Base-by-base conservation (phyloP, 2,797 vertebrate species). In the Acridotheres tristis region DNA sequence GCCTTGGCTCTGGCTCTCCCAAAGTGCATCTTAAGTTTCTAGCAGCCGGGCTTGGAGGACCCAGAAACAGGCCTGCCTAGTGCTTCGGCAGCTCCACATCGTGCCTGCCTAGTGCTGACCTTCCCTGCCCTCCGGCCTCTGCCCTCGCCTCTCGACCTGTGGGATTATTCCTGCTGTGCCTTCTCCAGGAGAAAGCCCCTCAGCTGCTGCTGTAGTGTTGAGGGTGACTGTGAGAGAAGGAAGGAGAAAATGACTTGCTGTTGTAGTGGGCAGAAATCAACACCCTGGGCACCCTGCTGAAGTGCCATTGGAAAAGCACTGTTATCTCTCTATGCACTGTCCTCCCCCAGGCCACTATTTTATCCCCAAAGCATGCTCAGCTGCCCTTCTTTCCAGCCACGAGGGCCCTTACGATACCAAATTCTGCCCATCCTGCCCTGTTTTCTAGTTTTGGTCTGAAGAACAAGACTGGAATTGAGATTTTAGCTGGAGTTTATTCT, bases 21-120 rank as follows among this genome's bases (percentile, higher is more conserved):
- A 93, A 87, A 95, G 90, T 58, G 93, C 82, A 3, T 95, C 93
- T 97, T 96, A 94, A 88, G 75, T 97, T 97, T 97, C 97, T 89
- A 65, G 73, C 82, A 79, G 94, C 86, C 83, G 7, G 69, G 66
- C 57, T 91, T 91, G 54, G 54, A 61, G 76, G 82, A 94, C 86
- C 67, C 90, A 79, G 88, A 78, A 95, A 42, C 66, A 94, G 95
- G 93, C 63, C 59, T 95, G n/a, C n/a, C n/a, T n/a, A n/a, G n/a
- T n/a, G 26, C 71, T 54, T 54, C 1, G 0, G 90, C 94, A 94
- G 76, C 89, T 94, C 85, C 43, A 38, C 16, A 14, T 71, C 34
- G 8, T 80, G 86, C 89, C 68, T 76, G 59, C 93, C 30, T 43
- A 25, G 80, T 0, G 16, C 92, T 96, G 90, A 95, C 90, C 97